Evolutionary conservation across 2,888 invertebrate species (phyloP), one percentile per base, ranked within the genome.

Genomic region (Bedellia somnulentella): DNA sequence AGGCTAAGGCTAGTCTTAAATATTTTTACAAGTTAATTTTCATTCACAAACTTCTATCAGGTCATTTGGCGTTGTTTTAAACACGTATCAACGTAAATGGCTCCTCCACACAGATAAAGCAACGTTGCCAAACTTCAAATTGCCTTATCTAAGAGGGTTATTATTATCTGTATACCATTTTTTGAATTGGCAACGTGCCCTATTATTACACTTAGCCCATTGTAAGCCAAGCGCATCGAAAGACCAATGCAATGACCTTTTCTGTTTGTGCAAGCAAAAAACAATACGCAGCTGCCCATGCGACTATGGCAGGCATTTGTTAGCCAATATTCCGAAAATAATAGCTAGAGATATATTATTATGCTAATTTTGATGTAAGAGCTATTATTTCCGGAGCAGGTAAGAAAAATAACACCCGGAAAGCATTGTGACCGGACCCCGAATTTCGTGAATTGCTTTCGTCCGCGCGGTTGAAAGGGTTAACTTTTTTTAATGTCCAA

Each of bases 341-440:
- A 68, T 68, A 66, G 59, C 57, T 43, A 39, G 43, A 42, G 43
- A 54, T 45, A 55, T 53, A 71, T 73, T 75, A 73, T 75, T 71
- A 75, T 75, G 75, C 57, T 52, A 75, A 75, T 73, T 46, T 41
- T 27, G 45, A 23, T 43, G 49, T 51, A 46, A 51, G 53, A 44
- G 52, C 59, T 55, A 64, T 71, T 70, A 67, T 71, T 64, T 48
- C 30, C 38, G 41, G 59, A 59, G 54, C 71, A 71, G 71, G 71
- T 70, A 66, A 35, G 37, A 39, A 39, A 40, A 29, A 32, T 24
- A 27, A 41, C 64, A 63, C 64, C 58, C 60, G 59, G 62, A 54
- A 47, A 49, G 43, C 45, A 45, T 43, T 53, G 52, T 52, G 34
- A 21, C 33, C 41, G 49, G 43, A 49, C 57, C 58, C 53, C 49